phyloP scores from a whole-genome alignment of 2,888 invertebrate species.

The Cerastis rubricosa region DNA sequence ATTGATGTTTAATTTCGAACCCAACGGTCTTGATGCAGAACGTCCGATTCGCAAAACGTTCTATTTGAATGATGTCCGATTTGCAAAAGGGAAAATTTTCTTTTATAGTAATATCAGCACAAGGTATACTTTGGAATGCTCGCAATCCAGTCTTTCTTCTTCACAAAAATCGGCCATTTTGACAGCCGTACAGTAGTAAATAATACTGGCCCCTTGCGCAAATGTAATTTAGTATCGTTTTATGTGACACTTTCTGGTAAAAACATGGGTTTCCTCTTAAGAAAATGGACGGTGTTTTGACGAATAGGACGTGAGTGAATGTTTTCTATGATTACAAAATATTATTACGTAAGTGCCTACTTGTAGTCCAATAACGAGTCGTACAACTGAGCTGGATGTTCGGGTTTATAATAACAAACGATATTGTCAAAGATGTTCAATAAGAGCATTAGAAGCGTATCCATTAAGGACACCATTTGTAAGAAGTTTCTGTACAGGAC shows the following conservation, averaged over 20 bases:
- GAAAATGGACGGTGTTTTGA: constrained; percentile 49
- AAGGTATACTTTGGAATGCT: background rate
- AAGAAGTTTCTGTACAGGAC: background rate
- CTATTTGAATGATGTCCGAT: background rate
- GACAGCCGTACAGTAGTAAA: constrained; percentile 35
- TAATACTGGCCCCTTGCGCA: constrained; percentile 49
- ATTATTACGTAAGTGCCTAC: constrained; percentile 22
- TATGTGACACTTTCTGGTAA: constrained; percentile 54
- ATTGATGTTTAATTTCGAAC: background rate
- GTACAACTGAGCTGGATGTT: background rate
- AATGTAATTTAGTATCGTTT: constrained; percentile 58
- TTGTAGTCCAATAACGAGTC: background rate
- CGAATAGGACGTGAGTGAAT: constrained; percentile 36
- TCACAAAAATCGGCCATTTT: background rate
- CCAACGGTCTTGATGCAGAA: background rate
- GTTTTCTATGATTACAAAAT: constrained; percentile 45
- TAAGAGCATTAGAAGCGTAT: background rate
- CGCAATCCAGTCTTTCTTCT: background rate
- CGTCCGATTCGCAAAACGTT: background rate
- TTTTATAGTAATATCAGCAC: background rate
- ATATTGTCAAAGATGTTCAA: background rate
- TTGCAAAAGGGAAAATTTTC: background rate
- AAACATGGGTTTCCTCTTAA: constrained; percentile 60
- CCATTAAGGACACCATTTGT: background rate
- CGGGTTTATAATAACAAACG: background rate